These are phyloP conservation scores for Autographa pulchrina DNA, from an alignment of 2,888 invertebrate species.

Conservation along the genomic window DNA sequence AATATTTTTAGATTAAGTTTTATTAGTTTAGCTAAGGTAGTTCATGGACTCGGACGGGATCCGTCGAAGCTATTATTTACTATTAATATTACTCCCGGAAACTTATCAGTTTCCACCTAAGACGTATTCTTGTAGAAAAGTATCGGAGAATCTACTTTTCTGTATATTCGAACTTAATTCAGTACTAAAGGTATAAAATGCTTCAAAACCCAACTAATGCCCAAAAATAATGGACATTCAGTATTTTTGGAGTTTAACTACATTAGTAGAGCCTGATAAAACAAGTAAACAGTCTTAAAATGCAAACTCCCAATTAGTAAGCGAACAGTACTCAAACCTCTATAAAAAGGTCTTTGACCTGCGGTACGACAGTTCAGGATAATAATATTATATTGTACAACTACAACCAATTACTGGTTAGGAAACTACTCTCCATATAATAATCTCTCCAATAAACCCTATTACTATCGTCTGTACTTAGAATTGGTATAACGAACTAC, in stretches of 20 bases:
- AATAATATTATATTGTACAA: background rate
- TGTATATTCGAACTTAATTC: background rate
- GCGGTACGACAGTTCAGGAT: background rate
- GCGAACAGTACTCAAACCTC: background rate
- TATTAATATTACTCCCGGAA: background rate
- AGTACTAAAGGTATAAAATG: background rate
- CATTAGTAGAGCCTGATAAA: background rate
- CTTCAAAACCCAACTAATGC: background rate
- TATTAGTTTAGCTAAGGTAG: background rate
- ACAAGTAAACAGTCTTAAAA: background rate
- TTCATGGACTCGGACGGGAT: background rate
- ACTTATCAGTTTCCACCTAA: too few species aligned
- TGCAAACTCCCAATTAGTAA: background rate
- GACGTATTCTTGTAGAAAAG: too few species aligned
- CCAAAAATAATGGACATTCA: background rate
- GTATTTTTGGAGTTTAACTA: too few species aligned
- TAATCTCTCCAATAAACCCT: background rate
- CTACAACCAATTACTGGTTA: conserved; percentile 5
- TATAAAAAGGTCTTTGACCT: background rate
- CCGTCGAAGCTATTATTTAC: background rate
- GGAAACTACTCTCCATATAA: background rate
- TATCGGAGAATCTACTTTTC: background rate
- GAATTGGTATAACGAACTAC: background rate
- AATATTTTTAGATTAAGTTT: conserved; percentile 1
- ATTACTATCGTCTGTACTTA: background rate